A percentile compares a stretch with the other conserved stretches of the same genome.
Evolutionary conservation across 2,888 invertebrate species (phyloP).

Genomic region (Rhogogaster chlorosoma): DNA sequence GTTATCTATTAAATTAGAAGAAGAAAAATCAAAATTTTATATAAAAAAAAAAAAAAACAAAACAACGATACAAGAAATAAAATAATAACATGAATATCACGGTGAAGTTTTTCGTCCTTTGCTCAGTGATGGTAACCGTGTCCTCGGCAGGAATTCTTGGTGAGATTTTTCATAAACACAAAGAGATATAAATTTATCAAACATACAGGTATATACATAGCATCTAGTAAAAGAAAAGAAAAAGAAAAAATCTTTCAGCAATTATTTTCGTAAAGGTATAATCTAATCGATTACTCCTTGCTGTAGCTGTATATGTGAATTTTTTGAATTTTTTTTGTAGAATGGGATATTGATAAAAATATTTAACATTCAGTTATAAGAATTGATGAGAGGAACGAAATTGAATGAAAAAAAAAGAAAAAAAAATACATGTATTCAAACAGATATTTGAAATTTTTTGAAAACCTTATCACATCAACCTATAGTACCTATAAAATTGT

Average conservation of each 20-base stretch:
- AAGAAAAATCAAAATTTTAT: not conserved
- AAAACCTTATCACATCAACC: not conserved
- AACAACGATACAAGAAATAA: not conserved
- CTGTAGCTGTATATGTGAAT: too few species aligned
- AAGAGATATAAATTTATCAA: not conserved
- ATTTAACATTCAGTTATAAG: not conserved
- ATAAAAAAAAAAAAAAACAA: not conserved
- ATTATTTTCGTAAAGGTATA: not conserved
- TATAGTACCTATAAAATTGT: too few species aligned
- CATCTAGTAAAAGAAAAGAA: not conserved
- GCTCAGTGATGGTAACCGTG: constrained; percentile 66
- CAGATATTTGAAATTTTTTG: not conserved
- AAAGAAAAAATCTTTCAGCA: not conserved
- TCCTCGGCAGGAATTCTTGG: constrained; percentile 74
- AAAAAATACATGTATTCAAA: not conserved
- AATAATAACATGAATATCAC: constrained; percentile 23
- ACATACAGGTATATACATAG: not conserved
- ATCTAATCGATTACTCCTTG: too few species aligned
- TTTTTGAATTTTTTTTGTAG: too few species aligned
- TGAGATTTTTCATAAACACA: constrained; percentile 62
- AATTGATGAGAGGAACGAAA: not conserved
- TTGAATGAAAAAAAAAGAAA: not conserved
- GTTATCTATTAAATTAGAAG: not conserved
- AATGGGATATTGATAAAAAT: not conserved
- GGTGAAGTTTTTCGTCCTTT: constrained; percentile 64